These are phyloP conservation scores for Hippocampus comes DNA, from an alignment of 2,113 vertebrate species.

Conservation along the genomic window DNA sequence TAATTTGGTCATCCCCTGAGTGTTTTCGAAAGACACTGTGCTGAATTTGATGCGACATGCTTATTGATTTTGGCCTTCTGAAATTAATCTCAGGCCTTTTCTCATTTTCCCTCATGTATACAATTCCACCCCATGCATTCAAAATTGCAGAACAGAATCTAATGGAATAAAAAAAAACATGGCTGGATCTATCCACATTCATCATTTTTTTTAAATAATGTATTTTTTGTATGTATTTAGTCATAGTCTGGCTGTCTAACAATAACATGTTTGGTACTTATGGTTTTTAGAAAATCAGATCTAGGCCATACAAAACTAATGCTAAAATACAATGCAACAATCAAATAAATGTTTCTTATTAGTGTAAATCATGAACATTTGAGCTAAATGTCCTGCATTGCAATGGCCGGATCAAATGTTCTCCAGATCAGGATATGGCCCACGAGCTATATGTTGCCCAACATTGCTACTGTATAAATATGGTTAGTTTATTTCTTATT, in stretches of 20 bases:
- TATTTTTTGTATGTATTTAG: not conserved
- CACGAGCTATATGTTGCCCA: not conserved
- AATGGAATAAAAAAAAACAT: conserved; percentile 4
- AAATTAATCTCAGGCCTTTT: conserved; percentile 58
- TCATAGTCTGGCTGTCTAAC: not conserved
- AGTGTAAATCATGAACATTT: not conserved
- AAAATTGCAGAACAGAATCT: conserved; percentile 4
- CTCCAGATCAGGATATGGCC: not conserved
- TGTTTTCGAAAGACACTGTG: conserved; percentile 19
- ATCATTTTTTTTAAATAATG: not conserved
- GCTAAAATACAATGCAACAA: not conserved
- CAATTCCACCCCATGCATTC: conserved; percentile 36
- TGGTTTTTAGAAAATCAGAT: not conserved
- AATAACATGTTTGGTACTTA: not conserved
- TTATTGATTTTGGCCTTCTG: conserved; percentile 64
- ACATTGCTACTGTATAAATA: not conserved
- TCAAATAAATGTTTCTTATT: not conserved
- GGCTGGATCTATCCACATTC: not conserved
- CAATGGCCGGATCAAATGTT: not conserved
- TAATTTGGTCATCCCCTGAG: no score
- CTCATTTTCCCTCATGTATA: conserved; percentile 47
- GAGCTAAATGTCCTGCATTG: not conserved
- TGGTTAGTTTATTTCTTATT: not conserved
- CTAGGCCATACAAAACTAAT: not conserved
- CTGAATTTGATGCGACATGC: conserved; percentile 60